A percentile compares a stretch with the other conserved stretches of the same genome.
These are phyloP conservation scores for silkworm (Bombyx mori) DNA, from an alignment of 1,140 invertebrate species.

Conservation along the genomic window DNA sequence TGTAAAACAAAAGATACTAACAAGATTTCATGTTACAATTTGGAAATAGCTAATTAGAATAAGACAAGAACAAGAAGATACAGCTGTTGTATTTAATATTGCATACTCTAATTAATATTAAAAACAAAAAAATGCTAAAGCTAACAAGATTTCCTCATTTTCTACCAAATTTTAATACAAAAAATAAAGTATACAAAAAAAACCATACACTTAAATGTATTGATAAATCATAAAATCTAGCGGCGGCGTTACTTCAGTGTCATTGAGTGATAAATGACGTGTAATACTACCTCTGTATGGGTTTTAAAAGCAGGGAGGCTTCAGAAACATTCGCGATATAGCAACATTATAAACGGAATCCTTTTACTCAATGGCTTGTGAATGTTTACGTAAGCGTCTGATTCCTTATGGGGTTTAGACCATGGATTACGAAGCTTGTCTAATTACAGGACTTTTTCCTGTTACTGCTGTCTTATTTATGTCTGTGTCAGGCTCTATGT, in stretches of 20 bases:
- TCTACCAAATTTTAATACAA: constrained; percentile 5
- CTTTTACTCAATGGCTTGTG: constrained; percentile 42
- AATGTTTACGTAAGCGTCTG: constrained; percentile 8
- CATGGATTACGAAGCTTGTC: too few species aligned
- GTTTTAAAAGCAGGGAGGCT: constrained; percentile 27
- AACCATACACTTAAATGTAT: constrained; percentile 18
- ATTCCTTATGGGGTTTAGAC: neutral
- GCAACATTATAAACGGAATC: constrained; percentile 29
- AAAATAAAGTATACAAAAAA: constrained; percentile 22
- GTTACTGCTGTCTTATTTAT: too few species aligned
- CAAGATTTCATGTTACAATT: too few species aligned
- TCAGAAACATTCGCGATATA: constrained; percentile 30
- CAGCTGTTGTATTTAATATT: too few species aligned
- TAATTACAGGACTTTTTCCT: too few species aligned
- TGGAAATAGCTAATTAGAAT: too few species aligned
- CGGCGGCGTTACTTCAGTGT: constrained; percentile 46
- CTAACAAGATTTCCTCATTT: neutral
- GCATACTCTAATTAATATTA: neutral
- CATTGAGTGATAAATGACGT: constrained; percentile 55
- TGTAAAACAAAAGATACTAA: too few species aligned
- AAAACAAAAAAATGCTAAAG: neutral
- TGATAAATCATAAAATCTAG: constrained; percentile 33
- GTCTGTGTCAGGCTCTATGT: too few species aligned
- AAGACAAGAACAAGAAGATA: too few species aligned
- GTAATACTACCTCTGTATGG: constrained; percentile 42